Evolutionary conservation across 2,888 invertebrate genomes (phyloP).

Genomic region (Deilephila elpenor): DNA sequence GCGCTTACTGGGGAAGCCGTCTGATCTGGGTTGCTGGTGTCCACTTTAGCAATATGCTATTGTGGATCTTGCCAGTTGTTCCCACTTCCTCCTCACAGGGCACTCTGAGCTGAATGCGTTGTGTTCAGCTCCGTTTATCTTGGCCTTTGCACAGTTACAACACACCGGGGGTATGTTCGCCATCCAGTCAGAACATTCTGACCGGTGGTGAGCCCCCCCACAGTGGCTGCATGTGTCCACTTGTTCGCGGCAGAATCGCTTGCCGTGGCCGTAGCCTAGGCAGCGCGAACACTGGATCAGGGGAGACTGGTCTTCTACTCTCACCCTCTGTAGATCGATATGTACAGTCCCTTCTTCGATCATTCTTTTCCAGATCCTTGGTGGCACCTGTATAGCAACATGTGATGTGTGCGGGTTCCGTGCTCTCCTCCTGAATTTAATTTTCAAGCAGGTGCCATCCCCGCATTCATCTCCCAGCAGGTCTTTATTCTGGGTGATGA

Average conservation of each 20-base stretch:
- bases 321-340: constrained; percentile 29
- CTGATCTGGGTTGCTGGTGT: background rate
- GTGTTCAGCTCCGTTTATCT: too few relatives aligned
- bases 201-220: too few relatives aligned
- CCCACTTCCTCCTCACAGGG: constrained; percentile 28
- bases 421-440: background rate
- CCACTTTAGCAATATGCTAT: constrained; percentile 36
- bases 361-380: background rate
- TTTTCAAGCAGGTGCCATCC: background rate
- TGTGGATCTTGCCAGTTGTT: constrained; percentile 31
- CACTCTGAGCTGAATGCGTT: background rate
- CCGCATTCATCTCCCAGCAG: background rate
- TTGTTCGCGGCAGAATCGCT: background rate
- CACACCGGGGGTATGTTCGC: too few relatives aligned
- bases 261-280: constrained; percentile 37
- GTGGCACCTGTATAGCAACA: background rate
- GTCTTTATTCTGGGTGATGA: background rate
- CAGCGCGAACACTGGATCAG: constrained; percentile 40
- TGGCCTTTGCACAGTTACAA: too few relatives aligned
- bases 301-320: constrained; percentile 35
- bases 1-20: background rate
- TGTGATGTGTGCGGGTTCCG: background rate
- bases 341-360: background rate
- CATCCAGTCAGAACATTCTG: too few relatives aligned
- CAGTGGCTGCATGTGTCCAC: too few relatives aligned